Base-by-base conservation (phyloP, 2,888 invertebrate genomes). In the Drosophila kanekoi region DNA sequence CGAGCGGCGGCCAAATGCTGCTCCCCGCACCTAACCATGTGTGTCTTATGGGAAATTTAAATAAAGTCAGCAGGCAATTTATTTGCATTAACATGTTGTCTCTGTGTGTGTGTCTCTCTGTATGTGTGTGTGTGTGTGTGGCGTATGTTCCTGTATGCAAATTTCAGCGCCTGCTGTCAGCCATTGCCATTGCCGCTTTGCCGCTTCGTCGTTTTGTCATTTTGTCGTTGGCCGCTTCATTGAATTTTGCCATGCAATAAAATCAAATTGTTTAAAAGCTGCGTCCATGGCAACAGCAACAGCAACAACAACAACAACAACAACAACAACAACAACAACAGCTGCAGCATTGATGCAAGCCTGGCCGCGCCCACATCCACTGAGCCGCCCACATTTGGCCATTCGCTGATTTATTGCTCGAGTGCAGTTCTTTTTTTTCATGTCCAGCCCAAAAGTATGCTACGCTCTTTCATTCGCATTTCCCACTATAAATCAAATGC, bases 61-160 rank as follows among this genome's bases (percentile, higher is more conserved):
- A 86, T 83, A 88, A 88, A 80, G 89, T 89, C 82, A 77, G 87
- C 82, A 86, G 89, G 87, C 88, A 86, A 85, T 85, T 85, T 85
- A 85, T 85, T 85, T 85, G 88, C 88, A 89, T 85, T 85, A 89
- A 86, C 84, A 82, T 83, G 75, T 68, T 80, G 71, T 66, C 59
- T 81, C 66, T 82, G 35, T 81, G 59, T 66, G 48, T 82, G 47
- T 62, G 59, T 51, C 13, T 20, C 4, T 47, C 4, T 56, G 18
- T 61, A 11, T 41, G 1, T 41, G 8, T 14, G 20, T 52, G 1
- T 59, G 8, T 59, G 20, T 73, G 63, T 69, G 52, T 18, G 70
- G 67, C 72, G 64, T 87, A 81, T 87, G 81, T 80, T 74, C 54
- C 58, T 68, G 71, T 79, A 83, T 84, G 87, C 81, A 84, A 84